Evolutionary conservation across 1,140 invertebrate species (phyloP).

Genomic region (Bombus sibiricus): DNA sequence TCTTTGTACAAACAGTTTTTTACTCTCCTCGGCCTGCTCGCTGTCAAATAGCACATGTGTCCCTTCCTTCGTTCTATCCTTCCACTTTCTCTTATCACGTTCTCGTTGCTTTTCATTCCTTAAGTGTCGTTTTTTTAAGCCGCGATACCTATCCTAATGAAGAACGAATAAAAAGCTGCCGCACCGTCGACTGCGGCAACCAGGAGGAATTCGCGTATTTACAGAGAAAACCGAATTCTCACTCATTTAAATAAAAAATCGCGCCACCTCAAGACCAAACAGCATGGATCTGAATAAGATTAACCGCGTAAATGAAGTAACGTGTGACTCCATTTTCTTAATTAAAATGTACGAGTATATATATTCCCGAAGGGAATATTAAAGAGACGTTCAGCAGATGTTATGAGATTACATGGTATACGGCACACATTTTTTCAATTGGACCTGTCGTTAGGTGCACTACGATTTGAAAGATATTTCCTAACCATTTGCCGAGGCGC

Average conservation of each 20-base stretch:
- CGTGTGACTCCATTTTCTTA: neutral
- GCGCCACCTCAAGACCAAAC: too few species aligned
- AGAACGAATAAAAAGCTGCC: neutral
- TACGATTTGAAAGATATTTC: neutral
- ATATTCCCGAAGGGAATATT: too few species aligned
- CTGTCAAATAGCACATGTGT: conserved; percentile 6
- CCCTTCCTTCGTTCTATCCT: neutral
- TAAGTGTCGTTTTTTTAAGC: neutral
- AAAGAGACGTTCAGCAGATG: too few species aligned
- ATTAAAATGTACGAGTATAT: neutral
- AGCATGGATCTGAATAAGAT: conserved; percentile 1
- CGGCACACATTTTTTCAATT: neutral
- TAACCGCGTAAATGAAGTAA: too few species aligned
- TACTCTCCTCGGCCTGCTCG: too few species aligned
- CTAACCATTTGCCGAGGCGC: neutral
- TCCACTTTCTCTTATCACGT: neutral
- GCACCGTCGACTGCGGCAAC: neutral
- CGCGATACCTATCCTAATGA: conserved; percentile 12
- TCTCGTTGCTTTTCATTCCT: conserved; percentile 29
- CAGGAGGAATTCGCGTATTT: neutral
- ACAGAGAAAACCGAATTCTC: neutral
- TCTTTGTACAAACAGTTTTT: conserved; percentile 31
- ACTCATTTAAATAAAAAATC: conserved; percentile 15
- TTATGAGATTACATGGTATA: neutral
- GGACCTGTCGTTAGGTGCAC: too few species aligned